phyloP scores from a whole-genome alignment of 53 echinoderm and acorn worm species.

The Patiria pectinifera region DNA sequence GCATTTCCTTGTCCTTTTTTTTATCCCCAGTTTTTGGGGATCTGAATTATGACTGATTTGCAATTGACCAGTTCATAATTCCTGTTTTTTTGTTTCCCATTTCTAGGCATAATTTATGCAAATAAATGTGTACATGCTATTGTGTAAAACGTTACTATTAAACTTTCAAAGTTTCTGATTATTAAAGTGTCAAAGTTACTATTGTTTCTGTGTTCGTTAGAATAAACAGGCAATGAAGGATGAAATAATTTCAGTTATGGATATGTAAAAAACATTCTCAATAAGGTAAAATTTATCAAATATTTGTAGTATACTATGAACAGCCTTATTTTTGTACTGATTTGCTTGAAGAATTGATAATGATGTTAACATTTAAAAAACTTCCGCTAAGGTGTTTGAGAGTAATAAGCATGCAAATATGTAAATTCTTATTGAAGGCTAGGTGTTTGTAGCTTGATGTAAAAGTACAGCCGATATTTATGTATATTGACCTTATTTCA shows the following conservation, averaged over 20 bases:
- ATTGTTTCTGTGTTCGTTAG: neutral
- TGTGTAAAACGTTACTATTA: neutral
- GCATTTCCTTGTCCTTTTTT: no score
- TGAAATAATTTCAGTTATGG: neutral
- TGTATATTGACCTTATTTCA: no score
- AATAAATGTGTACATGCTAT: neutral
- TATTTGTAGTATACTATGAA: slow-evolving; percentile 10
- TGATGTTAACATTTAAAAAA: neutral
- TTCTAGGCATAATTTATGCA: no score
- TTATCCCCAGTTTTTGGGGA: no score
- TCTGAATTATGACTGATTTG: no score
- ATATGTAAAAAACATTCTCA: neutral
- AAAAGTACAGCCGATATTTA: no score
- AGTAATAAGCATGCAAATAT: neutral
- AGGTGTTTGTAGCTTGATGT: neutral
- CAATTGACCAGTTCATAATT: no score
- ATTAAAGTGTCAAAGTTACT: neutral
- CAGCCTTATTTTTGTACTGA: slow-evolving; percentile 64
- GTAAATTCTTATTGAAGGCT: no score
- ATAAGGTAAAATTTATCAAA: neutral
- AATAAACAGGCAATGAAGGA: neutral
- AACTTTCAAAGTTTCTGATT: neutral
- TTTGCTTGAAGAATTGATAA: slow-evolving; percentile 4
- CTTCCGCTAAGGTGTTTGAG: neutral
- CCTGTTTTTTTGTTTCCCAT: no score